These are phyloP conservation scores for Stichopus horrens DNA, from an alignment of 53 echinoderm and acorn worm species.

Conservation along the genomic window DNA sequence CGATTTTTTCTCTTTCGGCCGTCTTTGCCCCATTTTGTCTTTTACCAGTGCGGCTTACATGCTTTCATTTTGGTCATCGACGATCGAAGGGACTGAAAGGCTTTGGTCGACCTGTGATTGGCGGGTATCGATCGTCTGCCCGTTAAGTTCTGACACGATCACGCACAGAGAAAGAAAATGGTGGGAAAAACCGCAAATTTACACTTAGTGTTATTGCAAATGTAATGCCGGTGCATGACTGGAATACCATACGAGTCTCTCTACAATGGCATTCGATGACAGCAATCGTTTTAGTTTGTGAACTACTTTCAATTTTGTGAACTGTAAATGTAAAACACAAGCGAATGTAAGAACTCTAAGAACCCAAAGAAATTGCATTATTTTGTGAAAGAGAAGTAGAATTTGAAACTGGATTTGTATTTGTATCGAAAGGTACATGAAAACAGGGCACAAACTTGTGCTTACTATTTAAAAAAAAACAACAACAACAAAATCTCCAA, in stretches of 20 bases:
- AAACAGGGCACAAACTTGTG: no score
- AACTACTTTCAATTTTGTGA: no score
- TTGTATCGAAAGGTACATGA: no score
- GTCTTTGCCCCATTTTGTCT: background rate
- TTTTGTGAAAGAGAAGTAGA: no score
- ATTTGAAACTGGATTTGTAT: no score
- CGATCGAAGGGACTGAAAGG: background rate
- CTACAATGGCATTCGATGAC: background rate
- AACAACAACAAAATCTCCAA: no score
- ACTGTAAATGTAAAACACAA: no score
- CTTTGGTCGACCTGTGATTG: background rate
- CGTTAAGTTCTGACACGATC: background rate
- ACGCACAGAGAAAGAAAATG: background rate
- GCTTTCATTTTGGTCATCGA: background rate
- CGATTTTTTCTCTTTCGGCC: background rate
- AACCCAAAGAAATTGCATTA: no score
- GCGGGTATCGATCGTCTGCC: slow-evolving; percentile 3
- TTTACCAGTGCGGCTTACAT: background rate
- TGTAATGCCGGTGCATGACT: background rate
- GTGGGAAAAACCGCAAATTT: background rate
- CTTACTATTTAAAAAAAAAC: no score
- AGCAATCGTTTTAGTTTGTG: background rate
- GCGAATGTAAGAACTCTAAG: no score
- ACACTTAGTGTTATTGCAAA: background rate
- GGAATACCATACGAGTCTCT: background rate